These are phyloP conservation scores for Lagocephalus sceleratus DNA, from an alignment of 2,797 vertebrate genomes.

Conservation along the genomic window DNA sequence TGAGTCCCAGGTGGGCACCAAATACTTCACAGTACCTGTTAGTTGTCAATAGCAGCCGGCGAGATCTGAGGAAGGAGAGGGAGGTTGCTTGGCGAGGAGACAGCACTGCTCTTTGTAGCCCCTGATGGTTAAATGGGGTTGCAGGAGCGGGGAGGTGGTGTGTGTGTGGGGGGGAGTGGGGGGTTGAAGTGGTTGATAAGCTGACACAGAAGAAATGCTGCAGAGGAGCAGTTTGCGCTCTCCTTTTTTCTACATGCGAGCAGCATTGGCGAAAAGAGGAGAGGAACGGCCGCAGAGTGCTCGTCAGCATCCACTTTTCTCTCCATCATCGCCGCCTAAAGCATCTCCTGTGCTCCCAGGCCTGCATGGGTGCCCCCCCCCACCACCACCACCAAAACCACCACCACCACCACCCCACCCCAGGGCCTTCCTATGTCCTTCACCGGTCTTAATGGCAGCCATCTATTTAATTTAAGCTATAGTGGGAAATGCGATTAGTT, in stretches of 20 bases:
- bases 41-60: slow-evolving; percentile 53
- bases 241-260: neutral
- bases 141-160: slow-evolving; percentile 5
- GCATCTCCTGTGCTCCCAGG: slow-evolving; percentile 13
- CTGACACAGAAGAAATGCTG: slow-evolving; percentile 38
- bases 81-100: slow-evolving; percentile 31
- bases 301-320: slow-evolving; percentile 13
- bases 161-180: neutral
- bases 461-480: slow-evolving; percentile 65
- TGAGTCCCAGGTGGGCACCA: slow-evolving; percentile 59
- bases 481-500: slow-evolving; percentile 64
- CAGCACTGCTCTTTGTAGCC: slow-evolving; percentile 27
- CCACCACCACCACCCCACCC: slow-evolving; percentile 31
- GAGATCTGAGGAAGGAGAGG: slow-evolving; percentile 16
- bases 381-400: slow-evolving; percentile 27
- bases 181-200: slow-evolving; percentile 27
- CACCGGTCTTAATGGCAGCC: slow-evolving; percentile 61
- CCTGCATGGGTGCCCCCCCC: slow-evolving; percentile 10
- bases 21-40: slow-evolving; percentile 46
- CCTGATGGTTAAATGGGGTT: slow-evolving; percentile 45
- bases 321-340: slow-evolving; percentile 13
- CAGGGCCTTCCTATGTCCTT: slow-evolving; percentile 42
- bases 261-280: slow-evolving; percentile 4
- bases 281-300: neutral
- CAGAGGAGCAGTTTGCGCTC: slow-evolving; percentile 20